phyloP scores from a whole-genome alignment of 2,888 invertebrate species.

The Julus scandinavius region DNA sequence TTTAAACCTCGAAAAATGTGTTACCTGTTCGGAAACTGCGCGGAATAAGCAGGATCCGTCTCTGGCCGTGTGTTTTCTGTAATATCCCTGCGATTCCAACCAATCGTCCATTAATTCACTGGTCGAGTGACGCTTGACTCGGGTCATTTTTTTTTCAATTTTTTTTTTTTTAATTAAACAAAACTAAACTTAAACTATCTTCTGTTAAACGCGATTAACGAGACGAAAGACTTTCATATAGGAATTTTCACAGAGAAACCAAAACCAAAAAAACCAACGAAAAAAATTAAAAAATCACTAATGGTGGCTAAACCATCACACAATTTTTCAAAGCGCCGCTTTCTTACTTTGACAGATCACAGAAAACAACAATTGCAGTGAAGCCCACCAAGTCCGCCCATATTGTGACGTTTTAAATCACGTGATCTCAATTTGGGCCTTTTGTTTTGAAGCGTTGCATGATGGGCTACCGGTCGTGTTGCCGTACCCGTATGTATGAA shows the following conservation, averaged over 20 bases:
- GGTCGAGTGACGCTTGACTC: slow-evolving; percentile 15
- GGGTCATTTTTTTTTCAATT: not conserved
- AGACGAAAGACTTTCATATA: slow-evolving; percentile 1
- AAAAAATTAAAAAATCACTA: not conserved
- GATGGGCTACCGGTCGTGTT: not conserved
- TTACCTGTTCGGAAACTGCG: slow-evolving; percentile 83
- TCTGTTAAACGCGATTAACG: not conserved
- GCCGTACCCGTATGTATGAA: not conserved
- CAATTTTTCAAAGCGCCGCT: slow-evolving; percentile 30
- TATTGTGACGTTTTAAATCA: not conserved
- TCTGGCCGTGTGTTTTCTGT: slow-evolving; percentile 86
- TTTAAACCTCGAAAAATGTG: slow-evolving; percentile 1
- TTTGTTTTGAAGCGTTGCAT: not conserved
- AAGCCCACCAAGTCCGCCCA: not conserved
- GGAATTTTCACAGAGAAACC: not conserved
- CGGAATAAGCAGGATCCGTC: slow-evolving; percentile 91
- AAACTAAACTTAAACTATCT: not conserved
- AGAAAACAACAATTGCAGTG: not conserved
- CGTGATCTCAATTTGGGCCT: not conserved
- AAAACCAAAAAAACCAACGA: not conserved
- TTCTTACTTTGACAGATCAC: not conserved
- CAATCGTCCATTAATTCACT: slow-evolving; percentile 74
- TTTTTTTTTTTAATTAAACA: not conserved
- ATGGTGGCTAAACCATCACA: not conserved
- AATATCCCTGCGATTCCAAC: slow-evolving; percentile 82